Base-by-base conservation (phyloP, 2,797 vertebrate species). In the Garrulus glandarius region DNA sequence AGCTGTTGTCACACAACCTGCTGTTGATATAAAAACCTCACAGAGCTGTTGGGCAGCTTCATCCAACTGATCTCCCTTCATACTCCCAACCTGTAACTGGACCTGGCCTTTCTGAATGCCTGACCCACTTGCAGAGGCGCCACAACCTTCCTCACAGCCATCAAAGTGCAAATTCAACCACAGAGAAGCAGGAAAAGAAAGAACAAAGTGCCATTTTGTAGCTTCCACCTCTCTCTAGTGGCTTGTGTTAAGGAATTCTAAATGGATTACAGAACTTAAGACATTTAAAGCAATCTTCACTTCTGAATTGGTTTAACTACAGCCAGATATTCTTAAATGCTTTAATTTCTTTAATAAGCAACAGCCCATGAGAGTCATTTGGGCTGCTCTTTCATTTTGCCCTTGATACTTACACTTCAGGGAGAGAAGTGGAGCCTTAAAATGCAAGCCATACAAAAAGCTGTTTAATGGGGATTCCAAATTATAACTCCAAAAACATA, bases 331-430 rank as follows among this genome's bases (percentile, higher is more conserved):
- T 50, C 46, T 72, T 72, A 82, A 78, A 59, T 50, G 27, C 30
- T 91, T 84, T 67, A 17, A 92, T 86, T 89, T 92, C 89, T 94
- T 89, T 85, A 83, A 61, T 79, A 96, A 94, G 86, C 69, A 59
- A 75, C 5, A 72, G 27, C 68, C 96, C 81, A 11, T 16, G 78
- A 94, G 83, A 84, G 53, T 70, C 39, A 92, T 86, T 90, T 75
- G 34, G 52, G 49, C 59, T 53, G 39, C 24, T 92, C 78, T 93
- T 80, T 68, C 70, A 52, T 92, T 63, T 83, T 68, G 78, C 53
- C 63, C 74, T 91, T 53, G 29, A 60, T 65, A 71, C 61, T 82
- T 46, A 24, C 43, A 71, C 63, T 87, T 85, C 49, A 55, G 80
- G 68, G 46, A 96, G 46, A 67, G 64, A 78, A 93, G 23, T 2